Evolutionary conservation across 2,797 vertebrate genomes (phyloP), one percentile per base, ranked within the genome.

Genomic region (Cercopithecus hamlyni): DNA sequence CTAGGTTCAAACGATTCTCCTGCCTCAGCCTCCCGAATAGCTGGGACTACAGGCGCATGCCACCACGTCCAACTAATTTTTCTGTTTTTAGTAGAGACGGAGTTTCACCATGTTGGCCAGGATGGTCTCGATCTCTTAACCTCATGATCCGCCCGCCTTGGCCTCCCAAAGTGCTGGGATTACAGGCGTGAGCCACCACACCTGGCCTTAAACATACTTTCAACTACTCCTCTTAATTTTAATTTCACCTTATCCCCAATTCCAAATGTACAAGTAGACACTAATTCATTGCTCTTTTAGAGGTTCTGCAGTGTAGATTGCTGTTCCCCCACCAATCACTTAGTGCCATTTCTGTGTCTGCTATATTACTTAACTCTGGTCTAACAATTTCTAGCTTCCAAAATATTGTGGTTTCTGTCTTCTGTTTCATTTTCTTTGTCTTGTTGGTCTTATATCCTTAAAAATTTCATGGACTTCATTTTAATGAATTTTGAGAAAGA

Each of bases 401-500:
- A 84, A 57, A 22, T 87, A 50, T 75, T 61, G 30, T 88, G 39
- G 20, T 88, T 88, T 92, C 79, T 89, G 19, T 80, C 45, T 87
- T 96, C 14, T 89, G 7, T 72, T 84, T 33, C 10, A 17, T 67
- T 95, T 93, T 67, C 39, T 61, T 89, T 93, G 20, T 87, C 14
- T 52, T 64, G 12, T 76, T 88, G 55, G 39, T 7, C 94, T 92
- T 93, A 61, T 50, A 20, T 61, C 36, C 43, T 87, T 80, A 43
- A 55, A 50, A n/a, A 92, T 76, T 93, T 84, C 14, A 64, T n/a
- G 75, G 86, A 9, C 15, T 92, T 64, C 83, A 73, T 92, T 67
- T 93, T 92, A 75, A 96, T 92, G 36, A 27, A 19, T 39, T 67
- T 96, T 90, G 58, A 92, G 58, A 95, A 72, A 41, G 43, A 84